Percentiles rank a stretch among this genome's conserved stretches.
phyloP scores from a whole-genome alignment of 2,113 vertebrate species.

The Calidris pugnax region DNA sequence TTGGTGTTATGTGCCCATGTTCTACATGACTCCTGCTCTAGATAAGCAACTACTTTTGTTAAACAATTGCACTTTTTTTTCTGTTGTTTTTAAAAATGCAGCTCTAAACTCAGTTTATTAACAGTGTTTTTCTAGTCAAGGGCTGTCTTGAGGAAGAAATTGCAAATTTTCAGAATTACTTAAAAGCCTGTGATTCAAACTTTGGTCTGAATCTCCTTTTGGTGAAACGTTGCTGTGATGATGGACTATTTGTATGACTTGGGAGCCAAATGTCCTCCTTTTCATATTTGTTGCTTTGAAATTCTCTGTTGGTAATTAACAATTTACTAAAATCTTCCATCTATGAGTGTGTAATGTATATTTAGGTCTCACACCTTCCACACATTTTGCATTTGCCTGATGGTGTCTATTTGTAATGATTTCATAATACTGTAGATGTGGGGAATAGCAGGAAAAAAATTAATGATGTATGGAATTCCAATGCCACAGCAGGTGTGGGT shows the following conservation, averaged over 20 bases:
- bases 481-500: not conserved
- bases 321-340: not conserved
- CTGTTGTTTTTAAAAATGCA: not conserved
- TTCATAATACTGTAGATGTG: not conserved
- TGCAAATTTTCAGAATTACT: not conserved
- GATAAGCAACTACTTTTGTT: not conserved
- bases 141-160: not conserved
- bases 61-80: not conserved
- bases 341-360: not conserved
- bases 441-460: not conserved
- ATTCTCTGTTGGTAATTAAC: not conserved
- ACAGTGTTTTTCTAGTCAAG: not conserved
- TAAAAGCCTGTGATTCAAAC: not conserved
- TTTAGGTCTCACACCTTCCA: not conserved
- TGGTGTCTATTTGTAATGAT: not conserved
- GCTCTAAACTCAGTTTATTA: not conserved
- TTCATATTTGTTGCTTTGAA: not conserved
- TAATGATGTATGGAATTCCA: not conserved
- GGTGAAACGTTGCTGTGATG: not conserved
- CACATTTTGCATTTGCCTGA: not conserved
- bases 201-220: not conserved
- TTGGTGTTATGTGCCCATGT: not conserved
- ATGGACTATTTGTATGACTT: not conserved
- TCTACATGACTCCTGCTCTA: not conserved
- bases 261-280: not conserved